Evolutionary conservation across 2,797 vertebrate species (phyloP), one percentile per base, ranked within the genome.

Genomic region (Pygocentrus nattereri): DNA sequence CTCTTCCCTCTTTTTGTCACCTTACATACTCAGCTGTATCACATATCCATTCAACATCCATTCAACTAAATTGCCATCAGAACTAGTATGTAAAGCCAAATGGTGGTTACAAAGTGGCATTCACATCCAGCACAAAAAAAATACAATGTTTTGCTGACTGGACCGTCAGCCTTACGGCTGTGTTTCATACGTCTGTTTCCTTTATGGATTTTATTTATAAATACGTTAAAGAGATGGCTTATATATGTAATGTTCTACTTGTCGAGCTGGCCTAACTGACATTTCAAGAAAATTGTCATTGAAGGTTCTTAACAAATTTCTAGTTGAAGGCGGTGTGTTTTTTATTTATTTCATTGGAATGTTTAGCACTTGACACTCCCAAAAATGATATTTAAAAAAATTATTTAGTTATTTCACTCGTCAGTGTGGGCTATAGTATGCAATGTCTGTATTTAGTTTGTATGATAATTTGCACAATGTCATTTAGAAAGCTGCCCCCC

Each of bases 401-500:
- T 44, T 4, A 75, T 89, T 91, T 92, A 90, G 89, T 91, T 67
- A 80, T 90, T 91, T 91, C 90, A 85, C 87, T 88, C 62, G 90
- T 91, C 90, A 92, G 85, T 94, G 91, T 90, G 89, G 94, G 90
- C 91, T 88, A 64, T 94, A 93, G 92, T 95, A 91, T 92, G 91
- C 91, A 89, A 92, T 93, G 90, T 95, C 86, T 93, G 92, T 96
- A 91, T 95, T 95, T 95, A 91, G 93, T 93, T 96, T 95, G 94
- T 83, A 83, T 76, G 76, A 93, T 92, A 91, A 94, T 95, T 96
- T 96, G 95, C 96, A 97, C 94, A 94, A 90, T 89, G 93, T 95
- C 91, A 93, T 94, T 92, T 93, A 94, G 93, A 92, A 94, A 89
- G 92, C 92, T 94, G 93, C 94, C 92, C 79, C 93, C 94, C 93